Base-by-base conservation (phyloP, 2,888 invertebrate genomes). In the Liopterus haemorrhoidalis region DNA sequence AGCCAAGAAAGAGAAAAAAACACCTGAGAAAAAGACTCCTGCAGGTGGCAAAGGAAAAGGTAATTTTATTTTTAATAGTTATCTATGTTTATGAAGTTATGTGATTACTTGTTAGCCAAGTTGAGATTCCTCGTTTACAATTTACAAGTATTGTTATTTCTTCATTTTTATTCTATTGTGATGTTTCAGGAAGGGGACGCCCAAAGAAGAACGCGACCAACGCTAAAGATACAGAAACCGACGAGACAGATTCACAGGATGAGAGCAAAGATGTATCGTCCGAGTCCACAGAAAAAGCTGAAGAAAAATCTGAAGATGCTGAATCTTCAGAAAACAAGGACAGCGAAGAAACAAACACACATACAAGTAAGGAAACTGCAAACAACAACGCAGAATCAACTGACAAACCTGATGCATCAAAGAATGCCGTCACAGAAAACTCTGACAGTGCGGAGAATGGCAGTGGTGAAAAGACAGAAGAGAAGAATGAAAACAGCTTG, bases 1-100 rank as follows among this genome's bases (percentile, higher is more conserved):
- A 5, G 67, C 71, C 1, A 74, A 74, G 54, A 69, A 69, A 44
- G 68, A 69, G 33, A 70, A 70, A 55, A 71, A 71, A 52, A 73
- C 74, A 52, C 59, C 62, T 25, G 66, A 67, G 49, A 53, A 51
- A 37, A 50, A 56, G 5, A 49, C 51, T 16, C 37, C 56, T 15
- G n/a, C 53, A 8, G 50, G 59, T n/a, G 53, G 64, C 20, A 64
- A 61, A 46, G 61, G 66, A 4, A 62, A 64, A 19, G 67, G 66
- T 51, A 35, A 36, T 9, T 31, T 31, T 11, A 22, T 9, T 16
- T 6, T 12, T 9, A 31, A 4, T n/a, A n/a, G n/a, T n/a, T n/a
- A n/a, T n/a, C n/a, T n/a, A n/a, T n/a, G n/a, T n/a, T n/a, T n/a
- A 22, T 24, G 2, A 33, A 35, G n/a, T 2, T 11, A 16, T 27